Evolutionary conservation across 2,888 invertebrate genomes (phyloP), one percentile per base, ranked within the genome.

Genomic region (Caenorhabditis japonica): DNA sequence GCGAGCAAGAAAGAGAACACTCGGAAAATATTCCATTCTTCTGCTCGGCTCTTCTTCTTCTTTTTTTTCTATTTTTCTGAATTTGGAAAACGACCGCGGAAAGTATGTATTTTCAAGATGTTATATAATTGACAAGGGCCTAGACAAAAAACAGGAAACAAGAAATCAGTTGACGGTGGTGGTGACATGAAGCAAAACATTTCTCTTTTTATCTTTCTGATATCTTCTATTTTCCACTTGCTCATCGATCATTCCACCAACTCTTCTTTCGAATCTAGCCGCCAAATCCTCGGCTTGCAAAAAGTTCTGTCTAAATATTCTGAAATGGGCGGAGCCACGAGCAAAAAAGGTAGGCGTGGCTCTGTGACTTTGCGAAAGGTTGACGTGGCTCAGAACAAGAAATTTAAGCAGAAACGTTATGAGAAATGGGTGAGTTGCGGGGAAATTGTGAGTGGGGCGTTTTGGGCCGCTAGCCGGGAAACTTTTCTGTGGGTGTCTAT

Each of bases 401-500:
- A 66, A 15, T 66, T 55, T 56, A 56, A 66, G 27, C 34, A 49
- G n/a, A 56, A 3, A 19, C 13, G 55, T 13, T 66, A 66, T 51
- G 41, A 47, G 23, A 30, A 56, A 34, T 56, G 56, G 56, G 64
- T 66, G 39, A 56, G 64, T 66, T n/a, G 5, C n/a, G n/a, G n/a
- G n/a, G n/a, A n/a, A n/a, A n/a, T n/a, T n/a, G n/a, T n/a, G n/a
- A n/a, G n/a, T n/a, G n/a, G n/a, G n/a, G n/a, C n/a, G n/a, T n/a
- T n/a, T n/a, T n/a, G n/a, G n/a, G n/a, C n/a, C n/a, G n/a, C n/a
- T n/a, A n/a, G n/a, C n/a, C n/a, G n/a, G n/a, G n/a, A n/a, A n/a
- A n/a, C n/a, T n/a, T n/a, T n/a, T n/a, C n/a, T n/a, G n/a, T n/a
- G n/a, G n/a, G n/a, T n/a, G n/a, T n/a, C n/a, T n/a, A n/a, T n/a